phyloP scores from a whole-genome alignment of 2,888 invertebrate species.

The Plutella xylostella region DNA sequence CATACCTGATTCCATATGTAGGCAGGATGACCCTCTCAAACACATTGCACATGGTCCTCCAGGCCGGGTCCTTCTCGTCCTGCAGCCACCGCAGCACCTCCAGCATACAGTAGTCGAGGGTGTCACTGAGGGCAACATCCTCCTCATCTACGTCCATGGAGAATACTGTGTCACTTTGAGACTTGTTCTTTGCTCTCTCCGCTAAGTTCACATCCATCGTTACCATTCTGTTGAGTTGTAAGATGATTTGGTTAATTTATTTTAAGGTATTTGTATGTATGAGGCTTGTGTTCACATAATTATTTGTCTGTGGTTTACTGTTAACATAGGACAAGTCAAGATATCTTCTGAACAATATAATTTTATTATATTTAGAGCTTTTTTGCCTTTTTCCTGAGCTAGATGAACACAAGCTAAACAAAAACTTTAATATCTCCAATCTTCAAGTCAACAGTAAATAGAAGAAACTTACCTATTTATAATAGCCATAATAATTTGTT shows the following conservation, averaged over 20 bases:
- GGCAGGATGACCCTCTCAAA: constrained; percentile 87
- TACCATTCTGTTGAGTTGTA: constrained; percentile 80
- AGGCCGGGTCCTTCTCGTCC: constrained; percentile 69
- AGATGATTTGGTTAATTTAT: too few relatives aligned
- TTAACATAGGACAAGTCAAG: too few relatives aligned
- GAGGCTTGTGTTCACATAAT: too few relatives aligned
- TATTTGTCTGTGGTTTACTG: too few relatives aligned
- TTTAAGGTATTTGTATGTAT: too few relatives aligned
- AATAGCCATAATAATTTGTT: constrained; percentile 78
- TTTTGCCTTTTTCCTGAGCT: too few relatives aligned
- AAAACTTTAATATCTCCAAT: too few relatives aligned
- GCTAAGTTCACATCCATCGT: constrained; percentile 80
- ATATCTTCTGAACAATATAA: too few relatives aligned
- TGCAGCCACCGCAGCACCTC: constrained; percentile 78
- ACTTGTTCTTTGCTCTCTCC: constrained; percentile 46
- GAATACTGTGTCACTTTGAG: constrained; percentile 54
- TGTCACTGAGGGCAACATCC: constrained; percentile 51
- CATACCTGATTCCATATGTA: constrained; percentile 78
- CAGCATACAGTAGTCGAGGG: constrained; percentile 82
- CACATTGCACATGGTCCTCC: constrained; percentile 71
- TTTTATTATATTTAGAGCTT: too few relatives aligned
- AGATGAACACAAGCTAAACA: too few relatives aligned
- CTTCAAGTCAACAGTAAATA: too few relatives aligned
- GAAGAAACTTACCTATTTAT: constrained; percentile 76
- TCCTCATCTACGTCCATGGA: constrained; percentile 68